phyloP scores from a whole-genome alignment of 2,888 invertebrate species.

The Macroteleia sp. region DNA sequence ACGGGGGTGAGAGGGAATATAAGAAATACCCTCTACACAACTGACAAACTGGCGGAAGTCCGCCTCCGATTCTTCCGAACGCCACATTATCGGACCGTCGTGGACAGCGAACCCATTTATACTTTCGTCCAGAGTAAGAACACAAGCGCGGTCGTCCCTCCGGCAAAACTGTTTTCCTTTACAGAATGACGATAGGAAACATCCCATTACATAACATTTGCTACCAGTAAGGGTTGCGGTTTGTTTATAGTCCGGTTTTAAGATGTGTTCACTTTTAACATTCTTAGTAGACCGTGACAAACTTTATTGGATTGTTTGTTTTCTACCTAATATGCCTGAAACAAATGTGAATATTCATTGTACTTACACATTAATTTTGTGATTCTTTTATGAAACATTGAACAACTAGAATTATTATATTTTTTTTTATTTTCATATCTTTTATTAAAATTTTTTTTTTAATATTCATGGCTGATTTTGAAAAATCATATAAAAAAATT shows the following conservation, averaged over 20 bases:
- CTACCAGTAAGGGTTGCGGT: slow-evolving; percentile 23
- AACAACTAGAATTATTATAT: too few relatives aligned
- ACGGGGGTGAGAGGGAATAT: slow-evolving; percentile 59
- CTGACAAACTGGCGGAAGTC: slow-evolving; percentile 81
- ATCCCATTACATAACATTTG: slow-evolving; percentile 35
- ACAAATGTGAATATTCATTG: too few relatives aligned
- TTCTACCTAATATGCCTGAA: too few relatives aligned
- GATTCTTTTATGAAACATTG: too few relatives aligned
- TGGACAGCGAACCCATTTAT: slow-evolving; percentile 80
- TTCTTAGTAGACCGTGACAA: not conserved
- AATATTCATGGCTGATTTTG: too few relatives aligned
- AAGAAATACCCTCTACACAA: slow-evolving; percentile 74
- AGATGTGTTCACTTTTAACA: slow-evolving; percentile 31
- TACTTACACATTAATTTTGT: too few relatives aligned
- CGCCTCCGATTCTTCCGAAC: slow-evolving; percentile 76
- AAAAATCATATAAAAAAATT: too few relatives aligned
- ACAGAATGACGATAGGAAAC: slow-evolving; percentile 35
- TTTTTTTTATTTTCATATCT: too few relatives aligned
- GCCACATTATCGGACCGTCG: slow-evolving; percentile 81
- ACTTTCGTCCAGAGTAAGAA: slow-evolving; percentile 69
- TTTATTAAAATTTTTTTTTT: too few relatives aligned
- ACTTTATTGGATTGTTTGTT: too few relatives aligned
- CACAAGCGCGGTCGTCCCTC: slow-evolving; percentile 44
- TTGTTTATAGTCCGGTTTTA: slow-evolving; percentile 28
- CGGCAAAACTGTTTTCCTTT: slow-evolving; percentile 60